Percentiles rank a stretch among this genome's conserved stretches.
Conservation (phyloP, 1,140 invertebrate genomes). For the Heliconius melpomene region DNA sequence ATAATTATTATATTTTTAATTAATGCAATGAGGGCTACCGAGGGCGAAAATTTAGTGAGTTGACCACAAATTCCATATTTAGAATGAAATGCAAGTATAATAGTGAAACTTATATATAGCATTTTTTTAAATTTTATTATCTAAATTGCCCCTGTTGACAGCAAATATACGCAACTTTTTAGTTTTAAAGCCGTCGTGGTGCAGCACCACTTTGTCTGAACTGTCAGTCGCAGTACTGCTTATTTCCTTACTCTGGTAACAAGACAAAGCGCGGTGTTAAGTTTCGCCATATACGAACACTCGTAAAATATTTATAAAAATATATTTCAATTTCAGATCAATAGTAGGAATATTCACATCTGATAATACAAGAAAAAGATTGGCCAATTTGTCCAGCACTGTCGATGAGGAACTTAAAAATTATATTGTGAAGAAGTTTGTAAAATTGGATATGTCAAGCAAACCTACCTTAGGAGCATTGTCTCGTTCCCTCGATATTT, state of each 20-base stretch:
- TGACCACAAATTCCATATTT: background rate
- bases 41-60: background rate
- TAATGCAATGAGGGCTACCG: background rate
- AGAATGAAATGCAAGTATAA: too few species aligned
- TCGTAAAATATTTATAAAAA: background rate
- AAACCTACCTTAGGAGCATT: conserved; percentile 85
- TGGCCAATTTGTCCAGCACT: conserved; percentile 86
- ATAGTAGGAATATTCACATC: conserved; percentile 88
- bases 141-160: too few species aligned
- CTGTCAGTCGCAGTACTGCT: too few species aligned
- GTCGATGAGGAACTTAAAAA: conserved; percentile 84
- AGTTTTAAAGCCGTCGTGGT: too few species aligned
- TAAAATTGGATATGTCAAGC: conserved; percentile 84
- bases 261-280: too few species aligned
- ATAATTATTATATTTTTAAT: conserved; percentile 50
- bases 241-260: too few species aligned
- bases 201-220: too few species aligned
- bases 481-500: conserved; percentile 89
- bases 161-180: too few species aligned
- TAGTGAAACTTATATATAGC: too few species aligned
- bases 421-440: conserved; percentile 87
- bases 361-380: conserved; percentile 86
- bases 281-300: too few species aligned
- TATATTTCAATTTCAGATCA: conserved; percentile 66
- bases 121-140: too few species aligned